These are phyloP conservation scores for Orchestia grillus DNA, from an alignment of 1,140 invertebrate species.

Conservation along the genomic window DNA sequence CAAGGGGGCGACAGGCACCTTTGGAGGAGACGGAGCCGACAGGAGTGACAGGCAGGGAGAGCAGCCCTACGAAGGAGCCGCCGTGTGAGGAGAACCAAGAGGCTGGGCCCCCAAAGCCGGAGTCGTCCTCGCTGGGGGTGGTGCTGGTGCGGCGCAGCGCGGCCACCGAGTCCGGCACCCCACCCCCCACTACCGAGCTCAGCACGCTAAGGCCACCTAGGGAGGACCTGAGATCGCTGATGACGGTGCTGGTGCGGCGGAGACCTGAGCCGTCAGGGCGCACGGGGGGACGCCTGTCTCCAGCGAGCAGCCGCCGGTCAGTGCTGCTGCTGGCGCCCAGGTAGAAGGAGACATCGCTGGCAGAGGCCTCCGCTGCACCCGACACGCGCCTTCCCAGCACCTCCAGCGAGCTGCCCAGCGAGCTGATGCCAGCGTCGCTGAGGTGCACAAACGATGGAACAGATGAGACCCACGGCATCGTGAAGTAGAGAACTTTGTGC, in stretches of 20 bases:
- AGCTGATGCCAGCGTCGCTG: conserved; percentile 25
- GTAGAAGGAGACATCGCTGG: neutral
- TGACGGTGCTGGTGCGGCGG: conserved; percentile 69
- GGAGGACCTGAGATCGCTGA: conserved; percentile 64
- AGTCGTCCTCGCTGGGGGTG: conserved; percentile 67
- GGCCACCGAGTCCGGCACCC: conserved; percentile 34
- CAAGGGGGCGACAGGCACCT: conserved; percentile 43
- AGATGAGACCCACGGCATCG: neutral
- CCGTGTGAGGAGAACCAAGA: conserved; percentile 65
- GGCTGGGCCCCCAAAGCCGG: conserved; percentile 68
- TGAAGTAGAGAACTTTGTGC: too few species aligned
- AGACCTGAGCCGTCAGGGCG: conserved; percentile 68
- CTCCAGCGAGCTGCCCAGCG: conserved; percentile 31
- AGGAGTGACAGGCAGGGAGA: conserved; percentile 59
- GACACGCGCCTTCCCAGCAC: neutral
- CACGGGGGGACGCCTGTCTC: neutral
- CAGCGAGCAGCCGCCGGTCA: neutral
- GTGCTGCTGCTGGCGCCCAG: neutral
- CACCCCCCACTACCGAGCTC: conserved; percentile 19
- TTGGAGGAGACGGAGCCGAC: conserved; percentile 63
- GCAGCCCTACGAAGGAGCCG: conserved; percentile 62
- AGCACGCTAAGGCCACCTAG: neutral
- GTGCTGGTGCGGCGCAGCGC: conserved; percentile 51
- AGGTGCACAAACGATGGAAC: neutral
- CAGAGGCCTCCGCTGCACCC: neutral